Base-by-base conservation (phyloP, 2,888 invertebrate genomes). In the Harpagoxenus sublaevis region DNA sequence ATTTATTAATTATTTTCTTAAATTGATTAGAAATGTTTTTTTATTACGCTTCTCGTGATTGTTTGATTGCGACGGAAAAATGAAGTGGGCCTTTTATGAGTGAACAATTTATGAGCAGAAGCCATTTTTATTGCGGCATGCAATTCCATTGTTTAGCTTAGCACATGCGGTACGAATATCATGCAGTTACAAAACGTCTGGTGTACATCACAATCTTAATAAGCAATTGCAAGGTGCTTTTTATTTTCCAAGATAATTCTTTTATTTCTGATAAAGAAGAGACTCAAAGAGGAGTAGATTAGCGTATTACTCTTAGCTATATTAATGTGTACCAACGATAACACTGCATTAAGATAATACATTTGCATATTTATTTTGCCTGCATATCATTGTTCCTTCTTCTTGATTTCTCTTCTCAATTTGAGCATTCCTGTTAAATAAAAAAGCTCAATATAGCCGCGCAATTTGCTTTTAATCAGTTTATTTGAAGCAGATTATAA, bases 351-450 rank as follows among this genome's bases (percentile, higher is more conserved):
- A 45, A 45, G 9, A 31, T 51, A 75, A 75, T 68, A 12, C 45
- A 77, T 77, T 65, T 75, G 48, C 35, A 51, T 18, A 51, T 51
- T 75, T 48, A 65, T 23, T 77, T 77, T 66, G 10, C 23, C 35
- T 4, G 6, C 9, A 12, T 45, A 77, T 3, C 35, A 2, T 53
- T 68, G 15, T 9, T 18, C 2, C n/a, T 42, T n/a, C 39, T 39
- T 77, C 48, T 45, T 39, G 2, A 75, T 63, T 23, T 75, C 6
- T 63, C 48, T 63, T 70, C 5, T 53, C 8, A 78, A 55, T 68
- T 55, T n/a, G 23, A 42, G 12, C 31, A 70, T 28, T 42, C 48
- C 28, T 42, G 10, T 78, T 78, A 78, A 55, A 28, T 78, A 12
- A 78, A 77, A 53, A 51, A 39, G 28, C 18, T 39, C 28, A 55